phyloP scores from a whole-genome alignment of 2,113 vertebrate genomes.

The Gnathonemus echidnorhynchus region DNA sequence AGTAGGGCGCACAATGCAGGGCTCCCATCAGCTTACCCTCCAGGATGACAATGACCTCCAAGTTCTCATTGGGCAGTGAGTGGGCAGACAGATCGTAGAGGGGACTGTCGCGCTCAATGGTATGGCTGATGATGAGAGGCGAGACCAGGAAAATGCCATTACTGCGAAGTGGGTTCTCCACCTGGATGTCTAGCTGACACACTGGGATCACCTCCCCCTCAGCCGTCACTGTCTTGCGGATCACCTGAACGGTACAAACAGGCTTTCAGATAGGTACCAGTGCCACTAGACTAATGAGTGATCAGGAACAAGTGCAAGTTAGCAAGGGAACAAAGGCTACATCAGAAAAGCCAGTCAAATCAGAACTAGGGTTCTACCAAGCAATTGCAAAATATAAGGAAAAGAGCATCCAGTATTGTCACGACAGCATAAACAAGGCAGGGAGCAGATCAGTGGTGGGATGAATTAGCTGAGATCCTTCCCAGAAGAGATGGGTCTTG shows the following conservation, averaged over 20 bases:
- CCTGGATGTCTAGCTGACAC: constrained; percentile 72
- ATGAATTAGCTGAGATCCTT: not conserved
- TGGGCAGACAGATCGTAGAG: constrained; percentile 66
- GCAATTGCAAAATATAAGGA: not conserved
- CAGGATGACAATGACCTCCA: constrained; percentile 70
- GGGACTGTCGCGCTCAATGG: constrained; percentile 65
- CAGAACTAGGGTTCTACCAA: not conserved
- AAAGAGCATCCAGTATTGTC: not conserved
- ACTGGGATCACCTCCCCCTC: constrained; percentile 72
- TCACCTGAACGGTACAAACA: constrained; percentile 46
- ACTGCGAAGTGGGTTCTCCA: constrained; percentile 71
- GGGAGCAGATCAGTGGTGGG: not conserved
- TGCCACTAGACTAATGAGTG: not conserved
- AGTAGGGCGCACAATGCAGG: not conserved
- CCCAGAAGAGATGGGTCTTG: not conserved
- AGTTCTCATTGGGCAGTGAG: constrained; percentile 56
- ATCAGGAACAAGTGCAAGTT: not conserved
- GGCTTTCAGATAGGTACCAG: not conserved
- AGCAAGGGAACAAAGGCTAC: not conserved
- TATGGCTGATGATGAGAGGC: constrained; percentile 73
- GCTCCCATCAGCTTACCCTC: constrained; percentile 50
- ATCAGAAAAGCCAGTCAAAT: not conserved
- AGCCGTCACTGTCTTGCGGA: constrained; percentile 61
- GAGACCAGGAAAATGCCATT: constrained; percentile 75
- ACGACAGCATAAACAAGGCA: not conserved